phyloP scores from a whole-genome alignment of 53 echinoderm and acorn worm genomes.

The Zoroaster sp. region DNA sequence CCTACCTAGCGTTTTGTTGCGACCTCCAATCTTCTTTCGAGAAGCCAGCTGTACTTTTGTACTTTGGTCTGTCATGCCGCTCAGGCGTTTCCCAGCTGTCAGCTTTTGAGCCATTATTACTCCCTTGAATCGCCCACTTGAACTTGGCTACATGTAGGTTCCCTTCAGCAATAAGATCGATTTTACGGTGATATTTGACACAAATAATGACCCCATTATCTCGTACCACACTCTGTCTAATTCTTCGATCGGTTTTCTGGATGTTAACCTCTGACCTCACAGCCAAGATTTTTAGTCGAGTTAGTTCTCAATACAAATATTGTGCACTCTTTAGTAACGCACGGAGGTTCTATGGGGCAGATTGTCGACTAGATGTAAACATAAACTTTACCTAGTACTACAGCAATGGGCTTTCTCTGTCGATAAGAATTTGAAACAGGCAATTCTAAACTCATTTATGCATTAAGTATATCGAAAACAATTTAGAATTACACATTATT shows the following conservation, averaged over 20 bases:
- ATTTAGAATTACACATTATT: too few relatives aligned
- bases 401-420: too few relatives aligned
- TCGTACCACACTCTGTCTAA: background rate
- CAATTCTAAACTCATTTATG: too few relatives aligned
- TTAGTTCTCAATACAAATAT: too few relatives aligned
- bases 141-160: background rate
- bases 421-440: too few relatives aligned
- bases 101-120: slow-evolving; percentile 14
- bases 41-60: background rate
- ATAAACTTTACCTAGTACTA: background rate
- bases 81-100: slow-evolving; percentile 9
- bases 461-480: too few relatives aligned
- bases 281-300: too few relatives aligned
- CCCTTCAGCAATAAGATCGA: background rate
- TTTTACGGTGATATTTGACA: background rate
- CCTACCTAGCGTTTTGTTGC: background rate
- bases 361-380: background rate
- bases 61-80: slow-evolving; percentile 1
- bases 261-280: background rate
- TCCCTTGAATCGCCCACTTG: background rate
- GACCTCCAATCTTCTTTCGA: background rate
- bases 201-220: background rate
- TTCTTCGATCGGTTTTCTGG: background rate
- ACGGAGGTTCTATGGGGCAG: too few relatives aligned
- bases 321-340: too few relatives aligned